phyloP scores from a whole-genome alignment of 92 coral and sea anemone genomes.

The Porites cylindrica region DNA sequence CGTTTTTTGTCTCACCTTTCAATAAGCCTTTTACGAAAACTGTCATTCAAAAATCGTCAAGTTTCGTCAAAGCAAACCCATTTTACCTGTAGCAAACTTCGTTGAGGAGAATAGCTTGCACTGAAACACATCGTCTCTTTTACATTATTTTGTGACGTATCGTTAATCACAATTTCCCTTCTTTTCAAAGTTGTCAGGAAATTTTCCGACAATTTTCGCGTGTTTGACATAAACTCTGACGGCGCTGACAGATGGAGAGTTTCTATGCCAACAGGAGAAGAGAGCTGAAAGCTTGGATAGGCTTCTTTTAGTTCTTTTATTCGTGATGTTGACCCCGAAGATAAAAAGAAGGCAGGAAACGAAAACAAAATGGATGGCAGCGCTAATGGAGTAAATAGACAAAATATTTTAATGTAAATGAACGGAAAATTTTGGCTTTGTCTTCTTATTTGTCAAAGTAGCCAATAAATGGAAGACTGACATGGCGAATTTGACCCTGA shows the following conservation, averaged over 20 bases:
- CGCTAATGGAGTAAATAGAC: conserved; percentile 75
- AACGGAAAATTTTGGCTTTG: conserved; percentile 76
- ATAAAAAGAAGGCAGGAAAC: conserved; percentile 21
- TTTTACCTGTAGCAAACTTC: not conserved
- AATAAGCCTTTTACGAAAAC: conserved; percentile 16
- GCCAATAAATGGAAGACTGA: conserved; percentile 58
- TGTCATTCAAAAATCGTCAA: conserved; percentile 39
- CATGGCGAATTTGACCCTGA: conserved; percentile 38
- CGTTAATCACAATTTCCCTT: not conserved
- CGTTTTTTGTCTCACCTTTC: conserved; percentile 42
- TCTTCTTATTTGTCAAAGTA: conserved; percentile 58
- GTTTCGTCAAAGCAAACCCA: conserved; percentile 18
- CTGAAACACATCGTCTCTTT: conserved; percentile 5
- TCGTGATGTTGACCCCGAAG: conserved; percentile 40
- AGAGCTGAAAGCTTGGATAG: not conserved
- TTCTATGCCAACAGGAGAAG: conserved; percentile 26
- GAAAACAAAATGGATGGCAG: conserved; percentile 54
- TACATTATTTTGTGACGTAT: not conserved
- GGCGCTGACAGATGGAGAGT: conserved; percentile 14
- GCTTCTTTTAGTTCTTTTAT: not conserved
- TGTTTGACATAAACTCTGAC: conserved; percentile 17
- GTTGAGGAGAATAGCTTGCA: not conserved
- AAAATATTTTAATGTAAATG: conserved; percentile 77
- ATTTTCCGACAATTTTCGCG: conserved; percentile 39
- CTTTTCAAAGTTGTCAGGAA: conserved; percentile 17